Conservation (phyloP, 2,113 vertebrate genomes). For the Podarcis cretensis region DNA sequence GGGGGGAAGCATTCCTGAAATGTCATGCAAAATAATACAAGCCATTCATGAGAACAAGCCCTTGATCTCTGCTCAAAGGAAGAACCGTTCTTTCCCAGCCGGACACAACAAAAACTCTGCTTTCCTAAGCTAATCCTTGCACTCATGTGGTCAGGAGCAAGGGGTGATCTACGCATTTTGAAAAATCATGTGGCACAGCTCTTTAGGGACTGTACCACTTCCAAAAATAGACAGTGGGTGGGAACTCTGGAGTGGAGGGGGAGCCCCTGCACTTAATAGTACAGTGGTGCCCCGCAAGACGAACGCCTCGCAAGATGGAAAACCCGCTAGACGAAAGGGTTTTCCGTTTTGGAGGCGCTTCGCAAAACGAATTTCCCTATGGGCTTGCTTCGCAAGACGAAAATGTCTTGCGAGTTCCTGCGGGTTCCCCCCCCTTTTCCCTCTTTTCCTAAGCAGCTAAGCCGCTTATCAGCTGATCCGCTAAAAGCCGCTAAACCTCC, state of each 20-base stretch:
- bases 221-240: neutral
- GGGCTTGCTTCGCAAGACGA: too few species aligned
- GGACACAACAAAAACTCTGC: slow-evolving; percentile 23
- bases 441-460: too few species aligned
- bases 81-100: slow-evolving; percentile 56
- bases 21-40: slow-evolving; percentile 49
- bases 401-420: too few species aligned
- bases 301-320: too few species aligned
- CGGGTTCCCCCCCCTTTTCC: too few species aligned
- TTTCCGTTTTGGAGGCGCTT: too few species aligned
- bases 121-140: slow-evolving; percentile 43
- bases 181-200: neutral
- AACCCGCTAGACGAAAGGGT: too few species aligned
- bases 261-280: neutral
- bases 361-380: too few species aligned
- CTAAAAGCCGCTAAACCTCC: too few species aligned
- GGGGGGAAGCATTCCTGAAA: slow-evolving; percentile 31
- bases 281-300: too few species aligned
- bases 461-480: too few species aligned
- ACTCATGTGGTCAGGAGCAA: neutral
- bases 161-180: neutral
- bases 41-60: slow-evolving; percentile 50
- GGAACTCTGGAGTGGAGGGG: too few species aligned
- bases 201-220: neutral
- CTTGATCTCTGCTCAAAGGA: slow-evolving; percentile 51